These are phyloP conservation scores for Montipora sp. DNA, from an alignment of 64 coral and sea anemone genomes.

Conservation along the genomic window DNA sequence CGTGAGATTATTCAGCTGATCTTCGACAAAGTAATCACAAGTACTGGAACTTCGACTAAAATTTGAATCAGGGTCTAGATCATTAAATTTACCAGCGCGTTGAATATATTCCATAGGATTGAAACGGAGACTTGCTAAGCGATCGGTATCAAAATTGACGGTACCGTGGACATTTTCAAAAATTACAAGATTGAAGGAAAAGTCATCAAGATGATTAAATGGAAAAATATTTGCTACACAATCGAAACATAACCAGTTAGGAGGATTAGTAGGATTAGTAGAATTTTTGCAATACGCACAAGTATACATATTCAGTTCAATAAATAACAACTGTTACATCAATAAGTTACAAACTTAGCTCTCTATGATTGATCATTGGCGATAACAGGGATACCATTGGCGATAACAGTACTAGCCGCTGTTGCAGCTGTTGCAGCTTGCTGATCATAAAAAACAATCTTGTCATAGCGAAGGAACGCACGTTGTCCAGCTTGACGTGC, in stretches of 20 bases:
- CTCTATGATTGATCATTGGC: not conserved
- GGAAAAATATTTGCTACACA: no score
- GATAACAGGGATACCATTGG: not conserved
- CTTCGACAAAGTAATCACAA: constrained; percentile 8
- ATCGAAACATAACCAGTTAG: no score
- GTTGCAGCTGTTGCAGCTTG: no score
- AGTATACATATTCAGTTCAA: no score
- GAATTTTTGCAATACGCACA: no score
- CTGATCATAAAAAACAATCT: no score
- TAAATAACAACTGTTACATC: not conserved
- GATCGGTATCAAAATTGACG: not conserved
- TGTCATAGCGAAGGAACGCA: no score
- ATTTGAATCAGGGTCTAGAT: not conserved
- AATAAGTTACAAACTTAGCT: not conserved
- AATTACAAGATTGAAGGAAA: not conserved
- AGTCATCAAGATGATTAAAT: not conserved
- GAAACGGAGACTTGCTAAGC: not conserved
- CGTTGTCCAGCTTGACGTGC: no score
- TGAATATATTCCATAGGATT: not conserved
- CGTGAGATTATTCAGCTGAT: not conserved
- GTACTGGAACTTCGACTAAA: not conserved
- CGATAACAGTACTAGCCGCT: not conserved
- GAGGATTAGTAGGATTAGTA: no score
- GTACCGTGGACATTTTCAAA: not conserved
- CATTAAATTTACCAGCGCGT: not conserved